These are phyloP conservation scores for Acromyrmex echinatior DNA, from an alignment of 1,140 invertebrate genomes.

Conservation along the genomic window DNA sequence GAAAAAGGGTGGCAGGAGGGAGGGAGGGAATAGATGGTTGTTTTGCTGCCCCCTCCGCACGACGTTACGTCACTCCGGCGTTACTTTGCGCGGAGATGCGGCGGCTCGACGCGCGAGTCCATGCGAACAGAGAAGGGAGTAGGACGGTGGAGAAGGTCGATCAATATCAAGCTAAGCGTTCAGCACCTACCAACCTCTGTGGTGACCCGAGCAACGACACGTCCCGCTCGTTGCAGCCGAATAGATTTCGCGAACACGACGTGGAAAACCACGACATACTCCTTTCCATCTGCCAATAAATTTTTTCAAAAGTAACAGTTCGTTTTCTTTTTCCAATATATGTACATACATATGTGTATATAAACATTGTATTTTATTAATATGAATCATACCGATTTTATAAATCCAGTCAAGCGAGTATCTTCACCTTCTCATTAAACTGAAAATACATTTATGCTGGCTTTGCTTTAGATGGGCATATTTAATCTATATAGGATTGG, in stretches of 20 bases:
- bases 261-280: conserved; percentile 29
- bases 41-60: conserved; percentile 34
- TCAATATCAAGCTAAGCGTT: conserved; percentile 82
- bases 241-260: conserved; percentile 56
- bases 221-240: conserved; percentile 54
- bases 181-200: conserved; percentile 69
- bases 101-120: conserved; percentile 28
- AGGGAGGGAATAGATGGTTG: not conserved
- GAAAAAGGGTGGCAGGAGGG: not conserved
- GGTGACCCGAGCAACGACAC: conserved; percentile 57
- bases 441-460: conserved; percentile 9
- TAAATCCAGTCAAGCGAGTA: not conserved
- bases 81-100: conserved; percentile 64
- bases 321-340: not conserved
- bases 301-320: not conserved
- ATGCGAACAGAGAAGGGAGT: conserved; percentile 54
- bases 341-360: no score
- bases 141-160: conserved; percentile 77
- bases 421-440: not conserved
- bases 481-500: no score
- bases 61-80: conserved; percentile 51
- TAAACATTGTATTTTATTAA: no score
- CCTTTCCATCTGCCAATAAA: not conserved
- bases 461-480: not conserved
- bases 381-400: not conserved